Evolutionary conservation across 1,140 invertebrate genomes (phyloP), one percentile per base, ranked within the genome.

Genomic region (Aradophagus sp.): DNA sequence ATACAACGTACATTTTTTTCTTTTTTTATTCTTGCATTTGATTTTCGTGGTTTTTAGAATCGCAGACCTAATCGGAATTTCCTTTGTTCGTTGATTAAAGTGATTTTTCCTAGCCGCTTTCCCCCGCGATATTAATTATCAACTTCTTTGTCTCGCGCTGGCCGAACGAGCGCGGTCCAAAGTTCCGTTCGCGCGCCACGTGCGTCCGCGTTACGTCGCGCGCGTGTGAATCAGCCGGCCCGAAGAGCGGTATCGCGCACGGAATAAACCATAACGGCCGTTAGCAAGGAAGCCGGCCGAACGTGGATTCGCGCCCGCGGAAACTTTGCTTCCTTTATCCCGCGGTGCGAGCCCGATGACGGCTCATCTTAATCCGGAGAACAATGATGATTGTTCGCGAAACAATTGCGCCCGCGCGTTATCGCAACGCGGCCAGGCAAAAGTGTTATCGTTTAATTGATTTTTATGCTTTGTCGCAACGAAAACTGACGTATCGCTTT

Each of bases 381-480:
- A 67, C 63, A 67, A 59, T 59, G 45, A 58, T 59, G 53, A 67
- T 67, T 67, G 63, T 67, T 47, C 63, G 23, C 29, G 39, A 23
- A 45, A 58, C 47, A 55, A 55, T 63, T 55, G 59, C 59, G 39
- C n/a, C 38, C n/a, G n/a, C n/a, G n/a, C n/a, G n/a, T n/a, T n/a
- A n/a, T n/a, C n/a, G n/a, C n/a, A n/a, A n/a, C n/a, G n/a, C n/a
- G n/a, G n/a, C n/a, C n/a, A n/a, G n/a, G n/a, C n/a, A n/a, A n/a
- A n/a, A n/a, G n/a, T n/a, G n/a, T n/a, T n/a, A n/a, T n/a, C n/a
- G n/a, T n/a, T n/a, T n/a, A n/a, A n/a, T n/a, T n/a, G n/a, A n/a
- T n/a, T n/a, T n/a, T n/a, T n/a, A n/a, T n/a, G n/a, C n/a, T n/a
- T n/a, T n/a, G n/a, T n/a, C n/a, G n/a, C n/a, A n/a, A n/a, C n/a